A percentile compares a stretch with the other conserved stretches of the same genome.
These are phyloP conservation scores for Syndactyla subalaris DNA, from an alignment of 2,797 vertebrate species.

Conservation along the genomic window DNA sequence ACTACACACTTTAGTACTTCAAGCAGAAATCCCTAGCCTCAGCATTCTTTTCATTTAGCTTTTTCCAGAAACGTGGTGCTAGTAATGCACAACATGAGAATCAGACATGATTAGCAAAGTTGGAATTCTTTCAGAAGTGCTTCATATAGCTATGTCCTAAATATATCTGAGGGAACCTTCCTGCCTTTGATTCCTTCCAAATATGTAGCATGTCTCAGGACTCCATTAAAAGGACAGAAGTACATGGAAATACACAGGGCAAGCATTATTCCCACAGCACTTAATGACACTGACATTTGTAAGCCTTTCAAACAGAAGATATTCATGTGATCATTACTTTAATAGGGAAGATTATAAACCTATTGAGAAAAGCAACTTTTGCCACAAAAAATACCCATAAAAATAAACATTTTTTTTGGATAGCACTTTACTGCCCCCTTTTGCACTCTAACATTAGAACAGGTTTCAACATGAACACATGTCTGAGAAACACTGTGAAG, in stretches of 20 bases:
- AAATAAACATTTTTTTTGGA: slow-evolving; percentile 63
- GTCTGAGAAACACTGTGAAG: slow-evolving; percentile 38
- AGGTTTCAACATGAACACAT: slow-evolving; percentile 37
- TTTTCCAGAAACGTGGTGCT: not conserved
- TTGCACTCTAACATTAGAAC: slow-evolving; percentile 81
- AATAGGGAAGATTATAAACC: slow-evolving; percentile 1
- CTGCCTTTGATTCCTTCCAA: not conserved
- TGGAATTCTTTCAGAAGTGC: slow-evolving; percentile 42
- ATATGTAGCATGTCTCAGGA: slow-evolving; percentile 9
- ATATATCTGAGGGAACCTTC: slow-evolving; percentile 20
- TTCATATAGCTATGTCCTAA: slow-evolving; percentile 4
- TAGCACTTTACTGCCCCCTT: slow-evolving; percentile 84
- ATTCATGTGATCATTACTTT: not conserved
- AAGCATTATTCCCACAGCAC: not conserved
- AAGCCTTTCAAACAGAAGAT: not conserved
- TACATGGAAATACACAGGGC: not conserved
- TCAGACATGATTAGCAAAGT: slow-evolving; percentile 30
- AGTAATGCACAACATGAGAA: slow-evolving; percentile 13
- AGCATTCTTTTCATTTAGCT: slow-evolving; percentile 37
- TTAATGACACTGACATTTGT: not conserved
- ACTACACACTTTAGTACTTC: slow-evolving; percentile 49
- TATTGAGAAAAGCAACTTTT: slow-evolving; percentile 24
- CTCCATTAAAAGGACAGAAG: not conserved
- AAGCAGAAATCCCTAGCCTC: slow-evolving; percentile 42
- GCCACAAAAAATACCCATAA: slow-evolving; percentile 28